Base-by-base conservation (phyloP, 2,797 vertebrate species). In the Lindbergichthys nudifrons region DNA sequence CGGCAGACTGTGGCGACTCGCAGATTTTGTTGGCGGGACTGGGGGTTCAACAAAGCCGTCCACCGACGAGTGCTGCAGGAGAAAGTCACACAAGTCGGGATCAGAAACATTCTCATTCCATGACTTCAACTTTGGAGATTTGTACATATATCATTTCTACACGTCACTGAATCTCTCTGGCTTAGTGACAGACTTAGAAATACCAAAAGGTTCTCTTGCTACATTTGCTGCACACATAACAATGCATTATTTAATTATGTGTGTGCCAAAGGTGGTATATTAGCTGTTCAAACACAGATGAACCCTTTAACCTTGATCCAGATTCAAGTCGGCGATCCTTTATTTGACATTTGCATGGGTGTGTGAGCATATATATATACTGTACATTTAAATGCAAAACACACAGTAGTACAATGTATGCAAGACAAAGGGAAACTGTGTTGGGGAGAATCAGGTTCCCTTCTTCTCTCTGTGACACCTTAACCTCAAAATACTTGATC, bases 1-100 rank as follows among this genome's bases (percentile, higher is more conserved):
- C 0, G 97, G 96, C 72, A 97, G 92, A 83, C 96, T 97, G 87
- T 97, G 97, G 70, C 97, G 95, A 92, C 97, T 97, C 15, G 95
- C 95, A 3, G 97, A 96, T 86, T 97, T 98, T 52, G 96, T 92
- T 3, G 97, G 95, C 36, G 95, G 96, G 64, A 90, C 86, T 0
- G 95, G 96, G 3, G 96, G 93, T 62, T 96, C 93, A 39, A 96
- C 97, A 59, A 97, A 97, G 57, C 96, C 97, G 46, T 98, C 97
- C 87, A 97, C 96, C 60, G 97, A 97, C 0, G 95, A 97, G 63
- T 98, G 96, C 97, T 98, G 84, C 43, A 62, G 66, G 73, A 43
- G 18, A 73, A 59, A 26, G 62, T 1, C 51, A 69, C 56, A 83
- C 4, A 19, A 14, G 30, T 11, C 5, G 2, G 78, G 14, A 74